These are phyloP conservation scores for Hiodon alosoides DNA, from an alignment of 2,113 vertebrate species.

Conservation along the genomic window DNA sequence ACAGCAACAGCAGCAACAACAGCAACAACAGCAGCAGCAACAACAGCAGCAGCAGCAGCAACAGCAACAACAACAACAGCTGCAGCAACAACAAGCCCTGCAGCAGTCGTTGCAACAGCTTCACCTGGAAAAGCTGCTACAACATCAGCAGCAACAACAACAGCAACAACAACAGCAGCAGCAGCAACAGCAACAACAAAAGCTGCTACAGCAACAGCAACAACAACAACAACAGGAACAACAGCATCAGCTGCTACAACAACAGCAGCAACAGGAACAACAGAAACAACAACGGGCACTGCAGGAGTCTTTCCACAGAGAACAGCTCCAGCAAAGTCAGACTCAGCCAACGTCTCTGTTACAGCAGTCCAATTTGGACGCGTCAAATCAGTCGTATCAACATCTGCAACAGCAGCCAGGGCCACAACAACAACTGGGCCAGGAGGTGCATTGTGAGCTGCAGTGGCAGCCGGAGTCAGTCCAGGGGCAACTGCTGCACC, in stretches of 20 bases:
- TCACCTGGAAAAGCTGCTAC: conserved; percentile 32
- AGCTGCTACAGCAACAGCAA: conserved; percentile 31
- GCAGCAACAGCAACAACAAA: background rate
- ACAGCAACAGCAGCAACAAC: too few relatives aligned
- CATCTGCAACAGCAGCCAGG: conserved; percentile 21
- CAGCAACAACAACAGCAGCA: too few relatives aligned
- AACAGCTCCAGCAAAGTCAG: conserved; percentile 32
- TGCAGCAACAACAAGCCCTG: conserved; percentile 20
- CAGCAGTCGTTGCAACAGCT: conserved; percentile 33
- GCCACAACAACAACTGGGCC: conserved; percentile 14
- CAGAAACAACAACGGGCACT: conserved; percentile 34
- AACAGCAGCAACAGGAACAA: conserved; percentile 16
- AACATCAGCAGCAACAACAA: too few relatives aligned
- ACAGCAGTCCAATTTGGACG: conserved; percentile 32
- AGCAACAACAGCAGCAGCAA: too few relatives aligned
- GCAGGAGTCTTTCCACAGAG: background rate
- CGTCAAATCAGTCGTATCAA: conserved; percentile 38
- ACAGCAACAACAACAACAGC: conserved; percentile 43
- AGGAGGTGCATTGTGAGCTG: conserved; percentile 19
- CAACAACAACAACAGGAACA: conserved; percentile 38
- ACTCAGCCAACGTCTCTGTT: conserved; percentile 34
- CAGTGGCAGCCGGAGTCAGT: conserved; percentile 45
- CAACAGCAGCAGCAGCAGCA: background rate
- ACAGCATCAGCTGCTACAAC: background rate
- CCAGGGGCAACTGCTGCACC: conserved; percentile 41